phyloP scores from a whole-genome alignment of 2,797 vertebrate genomes.

The Salarias fasciatus region DNA sequence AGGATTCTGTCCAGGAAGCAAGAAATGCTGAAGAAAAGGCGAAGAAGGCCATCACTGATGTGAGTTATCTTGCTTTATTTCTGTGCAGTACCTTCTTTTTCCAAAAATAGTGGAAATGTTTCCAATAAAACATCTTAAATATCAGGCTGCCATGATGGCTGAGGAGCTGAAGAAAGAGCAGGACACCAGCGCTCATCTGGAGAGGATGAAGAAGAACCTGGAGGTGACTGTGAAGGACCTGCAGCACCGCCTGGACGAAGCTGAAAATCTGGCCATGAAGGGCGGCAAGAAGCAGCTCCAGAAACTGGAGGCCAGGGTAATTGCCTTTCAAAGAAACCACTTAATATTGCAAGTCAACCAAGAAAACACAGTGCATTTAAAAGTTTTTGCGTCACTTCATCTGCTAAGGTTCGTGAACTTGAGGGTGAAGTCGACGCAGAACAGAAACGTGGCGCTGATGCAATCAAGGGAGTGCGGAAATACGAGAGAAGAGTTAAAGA shows the following conservation, averaged over 20 bases:
- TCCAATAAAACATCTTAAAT: neutral
- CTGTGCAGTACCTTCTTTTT: neutral
- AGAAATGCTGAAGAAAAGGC: slow-evolving; percentile 93
- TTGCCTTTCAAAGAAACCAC: neutral
- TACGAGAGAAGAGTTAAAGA: slow-evolving; percentile 89
- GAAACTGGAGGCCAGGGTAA: slow-evolving; percentile 89
- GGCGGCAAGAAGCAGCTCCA: slow-evolving; percentile 94
- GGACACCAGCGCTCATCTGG: slow-evolving; percentile 92
- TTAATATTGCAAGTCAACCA: neutral
- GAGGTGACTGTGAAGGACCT: slow-evolving; percentile 92
- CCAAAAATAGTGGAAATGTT: neutral
- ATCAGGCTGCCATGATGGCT: slow-evolving; percentile 86
- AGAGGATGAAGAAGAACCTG: slow-evolving; percentile 95
- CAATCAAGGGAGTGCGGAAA: slow-evolving; percentile 86
- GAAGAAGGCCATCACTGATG: slow-evolving; percentile 90
- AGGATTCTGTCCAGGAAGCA: slow-evolving; percentile 88
- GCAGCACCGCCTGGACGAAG: slow-evolving; percentile 91
- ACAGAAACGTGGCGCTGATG: slow-evolving; percentile 84
- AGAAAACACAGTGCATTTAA: neutral
- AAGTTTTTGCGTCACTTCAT: slow-evolving; percentile 1
- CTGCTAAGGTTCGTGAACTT: slow-evolving; percentile 85
- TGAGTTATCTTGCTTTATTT: neutral
- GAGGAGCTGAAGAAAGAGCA: slow-evolving; percentile 93
- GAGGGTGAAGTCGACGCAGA: slow-evolving; percentile 87
- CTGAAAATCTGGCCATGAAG: slow-evolving; percentile 92